phyloP scores from a whole-genome alignment of 2,888 invertebrate species.

The Corbicula japonica region DNA sequence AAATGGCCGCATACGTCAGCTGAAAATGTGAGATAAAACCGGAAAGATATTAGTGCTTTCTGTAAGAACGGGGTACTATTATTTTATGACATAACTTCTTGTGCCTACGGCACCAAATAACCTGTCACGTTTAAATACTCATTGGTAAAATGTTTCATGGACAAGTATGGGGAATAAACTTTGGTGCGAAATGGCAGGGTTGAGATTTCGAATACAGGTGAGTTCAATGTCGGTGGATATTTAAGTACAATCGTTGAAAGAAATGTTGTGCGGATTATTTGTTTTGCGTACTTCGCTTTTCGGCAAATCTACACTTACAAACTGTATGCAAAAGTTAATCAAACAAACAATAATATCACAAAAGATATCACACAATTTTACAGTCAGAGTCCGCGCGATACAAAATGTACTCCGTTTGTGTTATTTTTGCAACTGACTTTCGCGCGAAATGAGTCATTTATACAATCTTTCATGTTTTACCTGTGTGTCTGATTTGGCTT shows the following conservation, averaged over 20 bases:
- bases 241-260: too few relatives aligned
- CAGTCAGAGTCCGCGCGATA: too few relatives aligned
- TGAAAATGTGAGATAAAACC: constrained; percentile 87
- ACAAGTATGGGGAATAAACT: neutral
- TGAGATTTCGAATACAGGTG: too few relatives aligned
- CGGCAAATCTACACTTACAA: too few relatives aligned
- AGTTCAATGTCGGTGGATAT: too few relatives aligned
- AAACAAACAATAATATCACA: neutral
- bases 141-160: neutral
- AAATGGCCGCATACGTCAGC: constrained; percentile 96
- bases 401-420: neutral
- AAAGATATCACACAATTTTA: neutral
- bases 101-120: neutral
- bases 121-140: neutral
- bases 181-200: too few relatives aligned
- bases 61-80: neutral
- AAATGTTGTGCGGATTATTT: too few relatives aligned
- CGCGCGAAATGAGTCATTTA: neutral
- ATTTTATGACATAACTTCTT: neutral
- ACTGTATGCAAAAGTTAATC: neutral
- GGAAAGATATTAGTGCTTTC: neutral
- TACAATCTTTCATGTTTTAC: constrained; percentile 87
- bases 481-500: constrained; percentile 88
- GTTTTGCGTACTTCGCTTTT: too few relatives aligned
- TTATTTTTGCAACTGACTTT: neutral